Evolutionary conservation across 2,797 vertebrate genomes (phyloP).

Genomic region (Darevskia mixta): DNA sequence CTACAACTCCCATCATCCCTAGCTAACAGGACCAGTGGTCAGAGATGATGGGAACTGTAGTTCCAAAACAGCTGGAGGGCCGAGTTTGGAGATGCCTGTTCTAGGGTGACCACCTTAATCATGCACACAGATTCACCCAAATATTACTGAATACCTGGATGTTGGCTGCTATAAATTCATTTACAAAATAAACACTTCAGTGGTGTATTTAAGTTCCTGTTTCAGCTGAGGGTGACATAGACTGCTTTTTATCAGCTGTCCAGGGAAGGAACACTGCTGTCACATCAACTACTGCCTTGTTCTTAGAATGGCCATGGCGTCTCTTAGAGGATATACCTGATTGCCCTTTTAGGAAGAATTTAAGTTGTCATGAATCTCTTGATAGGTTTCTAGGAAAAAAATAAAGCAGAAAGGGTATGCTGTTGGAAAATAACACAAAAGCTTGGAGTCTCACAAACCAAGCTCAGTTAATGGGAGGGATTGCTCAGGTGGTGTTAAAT

Average conservation of each 20-base stretch:
- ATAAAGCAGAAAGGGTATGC: not conserved
- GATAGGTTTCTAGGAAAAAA: not conserved
- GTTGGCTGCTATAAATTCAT: not conserved
- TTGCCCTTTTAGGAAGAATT: conserved; percentile 28
- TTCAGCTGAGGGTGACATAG: conserved; percentile 22
- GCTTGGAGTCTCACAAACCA: not conserved
- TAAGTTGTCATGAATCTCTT: conserved; percentile 4
- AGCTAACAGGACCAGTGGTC: too few relatives aligned
- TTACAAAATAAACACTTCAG: conserved; percentile 2
- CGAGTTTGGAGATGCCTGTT: too few relatives aligned
- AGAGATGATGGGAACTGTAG: too few relatives aligned
- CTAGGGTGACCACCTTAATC: too few relatives aligned
- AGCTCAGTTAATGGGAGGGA: not conserved
- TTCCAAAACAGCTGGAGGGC: too few relatives aligned
- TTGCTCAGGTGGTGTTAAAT: conserved; percentile 4
- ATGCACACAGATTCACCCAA: not conserved
- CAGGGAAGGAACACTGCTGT: not conserved
- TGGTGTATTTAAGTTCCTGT: conserved; percentile 18
- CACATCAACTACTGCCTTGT: conserved; percentile 22
- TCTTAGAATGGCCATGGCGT: conserved; percentile 37
- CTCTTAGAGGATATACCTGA: not conserved
- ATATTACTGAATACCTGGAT: not conserved
- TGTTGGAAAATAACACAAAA: not conserved
- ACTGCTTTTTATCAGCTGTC: conserved; percentile 20
- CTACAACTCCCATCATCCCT: too few relatives aligned